A percentile compares a stretch with the other conserved stretches of the same genome.
Evolutionary conservation across 2,888 invertebrate genomes (phyloP).

Genomic region (Myopa tessellatipennis): DNA sequence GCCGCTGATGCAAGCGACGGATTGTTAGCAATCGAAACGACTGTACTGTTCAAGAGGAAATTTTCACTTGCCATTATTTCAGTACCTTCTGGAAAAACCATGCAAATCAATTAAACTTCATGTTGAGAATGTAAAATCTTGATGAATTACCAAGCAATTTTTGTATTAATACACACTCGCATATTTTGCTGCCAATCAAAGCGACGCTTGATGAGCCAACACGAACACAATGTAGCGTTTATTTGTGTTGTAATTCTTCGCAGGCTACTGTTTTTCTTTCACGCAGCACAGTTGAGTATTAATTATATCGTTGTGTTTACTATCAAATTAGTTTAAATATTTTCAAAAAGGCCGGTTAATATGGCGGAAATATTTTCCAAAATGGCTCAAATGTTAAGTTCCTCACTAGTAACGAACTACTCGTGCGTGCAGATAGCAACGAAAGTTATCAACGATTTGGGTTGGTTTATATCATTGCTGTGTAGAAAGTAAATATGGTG

Average conservation of each 20-base stretch:
- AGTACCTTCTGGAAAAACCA: background rate
- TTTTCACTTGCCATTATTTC: constrained; percentile 57
- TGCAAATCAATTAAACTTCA: background rate
- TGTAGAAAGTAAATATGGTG: too few relatives aligned
- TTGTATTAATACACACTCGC: constrained; percentile 8
- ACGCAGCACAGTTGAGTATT: constrained; percentile 28
- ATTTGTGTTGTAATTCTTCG: constrained; percentile 25
- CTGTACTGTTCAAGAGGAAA: constrained; percentile 48
- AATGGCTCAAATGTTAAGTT: constrained; percentile 54
- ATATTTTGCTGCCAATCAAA: constrained; percentile 34
- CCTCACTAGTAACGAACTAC: constrained; percentile 11
- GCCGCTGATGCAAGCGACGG: constrained; percentile 61
- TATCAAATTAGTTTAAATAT: constrained; percentile 59
- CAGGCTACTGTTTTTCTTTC: constrained; percentile 25
- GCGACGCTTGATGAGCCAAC: constrained; percentile 27
- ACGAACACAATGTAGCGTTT: constrained; percentile 24
- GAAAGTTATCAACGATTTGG: too few relatives aligned
- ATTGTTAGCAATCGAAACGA: constrained; percentile 60
- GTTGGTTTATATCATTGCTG: too few relatives aligned
- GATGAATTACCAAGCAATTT: constrained; percentile 13
- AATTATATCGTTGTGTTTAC: constrained; percentile 47
- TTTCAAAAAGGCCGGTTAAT: constrained; percentile 66
- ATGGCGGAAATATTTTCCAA: constrained; percentile 66
- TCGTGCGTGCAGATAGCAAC: too few relatives aligned
- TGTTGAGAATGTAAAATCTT: background rate